Conservation (phyloP, 2,797 vertebrate species). For the Myripristis jacobus region DNA sequence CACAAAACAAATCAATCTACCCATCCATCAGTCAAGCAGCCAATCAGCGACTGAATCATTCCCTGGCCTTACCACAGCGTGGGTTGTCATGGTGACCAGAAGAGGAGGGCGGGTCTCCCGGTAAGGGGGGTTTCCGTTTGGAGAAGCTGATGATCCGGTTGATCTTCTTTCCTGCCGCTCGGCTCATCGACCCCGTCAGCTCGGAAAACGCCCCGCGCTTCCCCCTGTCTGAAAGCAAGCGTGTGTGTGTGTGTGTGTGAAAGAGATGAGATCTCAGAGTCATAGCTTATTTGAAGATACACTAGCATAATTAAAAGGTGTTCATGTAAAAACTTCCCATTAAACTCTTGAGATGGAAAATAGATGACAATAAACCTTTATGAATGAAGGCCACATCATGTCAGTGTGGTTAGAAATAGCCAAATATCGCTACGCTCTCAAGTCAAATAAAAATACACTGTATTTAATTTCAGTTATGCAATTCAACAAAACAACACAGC, state of each 20-base stretch:
- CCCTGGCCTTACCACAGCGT: slow-evolving; percentile 87
- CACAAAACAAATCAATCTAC: not conserved
- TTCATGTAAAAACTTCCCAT: no score
- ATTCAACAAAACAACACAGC: no score
- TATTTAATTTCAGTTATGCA: slow-evolving; percentile 1
- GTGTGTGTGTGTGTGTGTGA: not conserved
- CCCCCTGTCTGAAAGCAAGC: slow-evolving; percentile 83
- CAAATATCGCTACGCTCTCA: no score
- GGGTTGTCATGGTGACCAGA: slow-evolving; percentile 89
- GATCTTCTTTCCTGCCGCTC: slow-evolving; percentile 95
- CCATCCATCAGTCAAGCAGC: not conserved
- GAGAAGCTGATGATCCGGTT: slow-evolving; percentile 98
- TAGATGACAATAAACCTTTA: no score
- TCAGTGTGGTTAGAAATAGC: no score
- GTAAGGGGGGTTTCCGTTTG: slow-evolving; percentile 89
- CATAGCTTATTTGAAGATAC: not conserved
- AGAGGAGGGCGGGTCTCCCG: slow-evolving; percentile 83
- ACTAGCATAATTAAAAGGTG: no score
- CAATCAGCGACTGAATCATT: slow-evolving; percentile 9
- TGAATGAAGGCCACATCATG: no score
- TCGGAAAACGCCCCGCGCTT: slow-evolving; percentile 94
- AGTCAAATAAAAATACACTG: not conserved
- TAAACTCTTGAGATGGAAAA: no score
- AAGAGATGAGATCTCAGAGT: not conserved
- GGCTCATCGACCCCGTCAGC: slow-evolving; percentile 94